Evolutionary conservation across 2,888 invertebrate species (phyloP), one percentile per base, ranked within the genome.

Genomic region (Hypercompe scribonia): DNA sequence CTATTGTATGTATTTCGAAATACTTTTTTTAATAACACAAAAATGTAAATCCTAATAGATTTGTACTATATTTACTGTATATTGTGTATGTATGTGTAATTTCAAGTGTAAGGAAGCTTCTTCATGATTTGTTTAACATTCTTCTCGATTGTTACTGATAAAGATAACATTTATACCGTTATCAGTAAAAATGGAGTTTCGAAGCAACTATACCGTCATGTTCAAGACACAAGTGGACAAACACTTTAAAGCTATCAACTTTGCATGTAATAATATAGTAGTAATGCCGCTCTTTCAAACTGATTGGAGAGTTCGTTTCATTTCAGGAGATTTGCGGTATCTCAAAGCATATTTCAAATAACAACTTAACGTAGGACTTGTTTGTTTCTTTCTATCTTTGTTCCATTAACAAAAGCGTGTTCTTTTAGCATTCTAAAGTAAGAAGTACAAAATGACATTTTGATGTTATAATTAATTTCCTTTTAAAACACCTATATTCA

Each of bases 161-260:
- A 39, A n/a, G n/a, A n/a, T n/a, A n/a, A n/a, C 10, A 15, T 42
- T 46, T 46, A 46, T 21, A 46, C 4, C 46, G 7, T 21, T 7
- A 46, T 46, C 46, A 46, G 46, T 1, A 21, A 7, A 21, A 46
- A 46, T 7, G 21, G 21, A 21, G 21, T 46, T 21, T 33, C 33
- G 33, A 31, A 69, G 39, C 63, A 63, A 63, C 69, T 69, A 21
- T n/a, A n/a, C 64, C 28, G 10, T 50, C 50, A 24, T 42, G 50
- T 64, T 15, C 18, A 46, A 64, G 46, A 65, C 28, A 70, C 64
- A 64, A 70, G 18, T 68, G n/a, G 21, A 15, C 7, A n/a, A 68
- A 31, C 18, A 15, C 1, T 58, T 28, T 28, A 15, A 28, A 28
- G n/a, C 13, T n/a, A 24, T 50, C 24, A 24, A 7, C 24, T 50